phyloP scores from a whole-genome alignment of 2,888 invertebrate genomes.

The Ferdinandea cuprea region DNA sequence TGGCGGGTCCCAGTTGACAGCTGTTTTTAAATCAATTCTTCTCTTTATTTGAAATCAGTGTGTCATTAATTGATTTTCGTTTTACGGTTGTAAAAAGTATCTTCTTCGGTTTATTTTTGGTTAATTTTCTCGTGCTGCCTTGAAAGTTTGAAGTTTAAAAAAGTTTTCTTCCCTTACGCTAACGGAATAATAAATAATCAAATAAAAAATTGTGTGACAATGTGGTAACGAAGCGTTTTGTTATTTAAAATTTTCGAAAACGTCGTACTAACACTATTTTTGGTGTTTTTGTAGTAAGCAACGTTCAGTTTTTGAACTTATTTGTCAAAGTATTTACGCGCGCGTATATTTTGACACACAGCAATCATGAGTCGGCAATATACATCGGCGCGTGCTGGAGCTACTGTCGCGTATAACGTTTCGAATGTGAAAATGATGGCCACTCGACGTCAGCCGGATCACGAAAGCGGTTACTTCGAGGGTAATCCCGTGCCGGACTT shows the following conservation, averaged over 20 bases:
- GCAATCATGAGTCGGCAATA: constrained; percentile 61
- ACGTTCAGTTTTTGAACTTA: constrained; percentile 5
- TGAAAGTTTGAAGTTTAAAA: constrained; percentile 17
- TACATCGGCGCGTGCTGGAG: constrained; percentile 54
- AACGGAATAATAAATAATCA: not conserved
- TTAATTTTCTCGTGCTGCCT: constrained; percentile 30
- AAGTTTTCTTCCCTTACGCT: not conserved
- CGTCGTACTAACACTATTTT: not conserved
- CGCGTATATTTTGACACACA: constrained; percentile 30
- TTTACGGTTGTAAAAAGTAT: constrained; percentile 7
- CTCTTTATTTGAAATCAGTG: constrained; percentile 27
- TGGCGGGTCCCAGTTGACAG: constrained; percentile 73
- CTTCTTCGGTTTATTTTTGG: constrained; percentile 15
- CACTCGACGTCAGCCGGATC: constrained; percentile 87
- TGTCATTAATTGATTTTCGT: constrained; percentile 16
- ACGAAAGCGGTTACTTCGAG: constrained; percentile 94
- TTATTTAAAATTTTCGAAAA: constrained; percentile 7
- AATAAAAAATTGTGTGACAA: constrained; percentile 35
- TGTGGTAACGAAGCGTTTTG: constrained; percentile 39
- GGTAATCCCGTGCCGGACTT: constrained; percentile 83
- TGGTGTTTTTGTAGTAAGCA: constrained; percentile 11
- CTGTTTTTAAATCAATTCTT: constrained; percentile 29
- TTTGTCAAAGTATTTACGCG: constrained; percentile 29
- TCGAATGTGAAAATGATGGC: constrained; percentile 84
- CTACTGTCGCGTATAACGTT: constrained; percentile 50